Evolutionary conservation across 2,113 vertebrate genomes (phyloP).

Genomic region (Chaenocephalus aceratus): DNA sequence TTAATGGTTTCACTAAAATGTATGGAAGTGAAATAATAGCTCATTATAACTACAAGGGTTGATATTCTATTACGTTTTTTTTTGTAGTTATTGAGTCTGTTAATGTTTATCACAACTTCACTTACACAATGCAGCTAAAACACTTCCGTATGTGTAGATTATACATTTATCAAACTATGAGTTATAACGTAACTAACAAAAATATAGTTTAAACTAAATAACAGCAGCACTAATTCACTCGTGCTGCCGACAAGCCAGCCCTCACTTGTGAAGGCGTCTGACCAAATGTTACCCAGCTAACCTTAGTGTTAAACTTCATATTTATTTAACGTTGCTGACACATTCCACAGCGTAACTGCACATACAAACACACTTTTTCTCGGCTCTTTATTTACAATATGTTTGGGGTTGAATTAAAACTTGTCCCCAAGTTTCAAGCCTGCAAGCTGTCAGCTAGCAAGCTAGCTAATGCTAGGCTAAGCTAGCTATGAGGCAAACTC

Average conservation of each 20-base stretch:
- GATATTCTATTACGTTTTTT: not conserved
- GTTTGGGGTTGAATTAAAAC: slow-evolving; percentile 31
- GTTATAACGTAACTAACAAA: not conserved
- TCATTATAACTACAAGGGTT: not conserved
- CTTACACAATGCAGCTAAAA: not conserved
- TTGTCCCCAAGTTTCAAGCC: slow-evolving; percentile 66
- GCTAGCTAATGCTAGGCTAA: slow-evolving; percentile 77
- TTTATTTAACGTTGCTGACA: not conserved
- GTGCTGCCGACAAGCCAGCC: slow-evolving; percentile 15
- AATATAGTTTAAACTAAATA: not conserved
- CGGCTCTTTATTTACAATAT: not conserved
- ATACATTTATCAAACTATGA: not conserved
- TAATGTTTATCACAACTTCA: not conserved
- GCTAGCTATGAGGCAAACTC: slow-evolving; percentile 70
- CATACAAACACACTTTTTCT: not conserved
- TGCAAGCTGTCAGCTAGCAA: slow-evolving; percentile 63
- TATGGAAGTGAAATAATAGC: not conserved
- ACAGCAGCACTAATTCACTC: slow-evolving; percentile 39
- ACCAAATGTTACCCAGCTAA: not conserved
- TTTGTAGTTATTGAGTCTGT: not conserved
- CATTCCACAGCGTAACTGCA: accelerated
- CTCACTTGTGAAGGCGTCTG: slow-evolving; percentile 13
- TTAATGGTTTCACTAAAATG: not conserved
- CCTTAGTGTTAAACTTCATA: slow-evolving; percentile 8
- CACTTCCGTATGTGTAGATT: accelerated